These are phyloP conservation scores for Cyanoderma ruficeps DNA, from an alignment of 2,113 vertebrate species.

Conservation along the genomic window DNA sequence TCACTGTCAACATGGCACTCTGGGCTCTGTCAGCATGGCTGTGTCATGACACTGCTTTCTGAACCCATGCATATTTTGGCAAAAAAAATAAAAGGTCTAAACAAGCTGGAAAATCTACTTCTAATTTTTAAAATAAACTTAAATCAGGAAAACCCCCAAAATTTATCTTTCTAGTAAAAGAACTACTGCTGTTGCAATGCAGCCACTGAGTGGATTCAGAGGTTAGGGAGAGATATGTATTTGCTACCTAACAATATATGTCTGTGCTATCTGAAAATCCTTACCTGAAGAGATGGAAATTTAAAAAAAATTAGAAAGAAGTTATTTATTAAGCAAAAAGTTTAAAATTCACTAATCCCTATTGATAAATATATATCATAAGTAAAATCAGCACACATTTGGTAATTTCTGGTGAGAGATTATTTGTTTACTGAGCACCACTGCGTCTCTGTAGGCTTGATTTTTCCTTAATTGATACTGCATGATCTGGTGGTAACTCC, in stretches of 20 bases:
- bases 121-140: background rate
- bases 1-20: background rate
- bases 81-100: background rate
- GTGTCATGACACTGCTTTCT: background rate
- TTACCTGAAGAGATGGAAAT: background rate
- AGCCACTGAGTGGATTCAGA: background rate
- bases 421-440: background rate
- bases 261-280: background rate
- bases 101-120: background rate
- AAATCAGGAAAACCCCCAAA: background rate
- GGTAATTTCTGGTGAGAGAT: background rate
- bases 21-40: accelerated
- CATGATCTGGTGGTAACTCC: background rate
- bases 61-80: background rate
- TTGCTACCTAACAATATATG: background rate
- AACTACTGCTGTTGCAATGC: background rate
- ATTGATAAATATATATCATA: background rate
- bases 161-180: background rate
- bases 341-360: background rate
- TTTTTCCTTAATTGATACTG: background rate
- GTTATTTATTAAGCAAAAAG: background rate
- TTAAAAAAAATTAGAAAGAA: background rate
- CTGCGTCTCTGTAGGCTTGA: background rate
- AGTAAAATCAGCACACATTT: background rate
- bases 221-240: background rate